These are phyloP conservation scores for Steatornis caripensis DNA, from an alignment of 2,113 vertebrate genomes.

Conservation along the genomic window DNA sequence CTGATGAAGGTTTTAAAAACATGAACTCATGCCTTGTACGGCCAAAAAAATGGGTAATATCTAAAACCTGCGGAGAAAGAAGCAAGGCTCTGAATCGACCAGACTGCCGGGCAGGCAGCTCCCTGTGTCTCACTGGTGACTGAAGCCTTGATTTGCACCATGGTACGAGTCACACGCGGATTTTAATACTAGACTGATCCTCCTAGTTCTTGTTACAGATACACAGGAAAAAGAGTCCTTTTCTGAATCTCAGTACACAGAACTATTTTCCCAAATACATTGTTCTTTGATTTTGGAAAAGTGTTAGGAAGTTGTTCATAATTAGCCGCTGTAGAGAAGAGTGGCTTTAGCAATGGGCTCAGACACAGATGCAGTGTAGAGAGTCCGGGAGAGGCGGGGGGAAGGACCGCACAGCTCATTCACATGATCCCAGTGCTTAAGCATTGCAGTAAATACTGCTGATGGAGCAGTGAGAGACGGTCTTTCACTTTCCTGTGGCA, in stretches of 20 bases:
- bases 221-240: background rate
- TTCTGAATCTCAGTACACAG: background rate
- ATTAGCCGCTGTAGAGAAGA: background rate
- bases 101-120: background rate
- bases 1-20: background rate
- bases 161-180: fast-evolving
- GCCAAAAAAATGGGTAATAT: background rate
- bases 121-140: background rate
- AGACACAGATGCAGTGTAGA: background rate
- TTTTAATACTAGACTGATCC: background rate
- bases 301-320: background rate
- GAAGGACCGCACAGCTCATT: background rate
- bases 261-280: background rate
- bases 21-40: background rate
- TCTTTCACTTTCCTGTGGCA: background rate
- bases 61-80: background rate
- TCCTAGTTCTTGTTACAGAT: background rate
- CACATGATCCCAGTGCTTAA: background rate
- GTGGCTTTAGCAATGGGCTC: background rate
- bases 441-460: background rate
- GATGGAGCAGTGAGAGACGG: background rate
- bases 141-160: background rate
- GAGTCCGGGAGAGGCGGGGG: background rate
- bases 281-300: background rate
- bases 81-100: background rate